phyloP scores from a whole-genome alignment of 2,797 vertebrate species.

The Columba guinea region DNA sequence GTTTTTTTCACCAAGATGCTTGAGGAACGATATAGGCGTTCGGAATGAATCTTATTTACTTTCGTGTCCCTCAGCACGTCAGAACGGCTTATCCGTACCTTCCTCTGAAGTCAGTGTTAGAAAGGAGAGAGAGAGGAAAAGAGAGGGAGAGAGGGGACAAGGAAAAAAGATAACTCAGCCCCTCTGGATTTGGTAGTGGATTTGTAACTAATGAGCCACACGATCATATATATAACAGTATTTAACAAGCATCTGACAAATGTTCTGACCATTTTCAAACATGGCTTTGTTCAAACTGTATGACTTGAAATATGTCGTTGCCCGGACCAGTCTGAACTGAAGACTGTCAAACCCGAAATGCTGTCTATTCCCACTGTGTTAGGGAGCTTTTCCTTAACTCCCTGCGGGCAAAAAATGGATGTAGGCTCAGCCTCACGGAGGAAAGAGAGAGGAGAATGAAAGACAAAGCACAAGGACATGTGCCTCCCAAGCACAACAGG shows the following conservation, averaged over 20 bases:
- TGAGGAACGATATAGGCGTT: not conserved
- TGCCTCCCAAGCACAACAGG: not conserved
- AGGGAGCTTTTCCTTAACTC: not conserved
- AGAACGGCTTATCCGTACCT: not conserved
- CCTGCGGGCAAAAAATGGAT: not conserved
- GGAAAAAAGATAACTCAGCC: not conserved
- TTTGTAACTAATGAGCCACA: constrained; percentile 8
- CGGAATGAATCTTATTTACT: not conserved
- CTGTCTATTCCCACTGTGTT: not conserved
- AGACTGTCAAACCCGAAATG: not conserved
- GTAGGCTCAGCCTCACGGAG: not conserved
- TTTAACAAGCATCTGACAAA: not conserved
- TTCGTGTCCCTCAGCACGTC: not conserved
- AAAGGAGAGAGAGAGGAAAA: not conserved
- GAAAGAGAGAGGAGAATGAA: not conserved
- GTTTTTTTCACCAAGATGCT: not conserved
- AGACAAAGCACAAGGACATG: not conserved
- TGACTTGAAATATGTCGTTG: not conserved
- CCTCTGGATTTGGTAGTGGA: not conserved
- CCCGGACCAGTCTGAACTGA: not conserved
- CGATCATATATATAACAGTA: not conserved
- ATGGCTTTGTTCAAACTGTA: not conserved
- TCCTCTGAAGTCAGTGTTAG: not conserved
- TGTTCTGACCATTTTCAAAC: constrained; percentile 8
- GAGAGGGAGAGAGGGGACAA: not conserved